Conservation (phyloP, 2,797 vertebrate species). For the Pogonophryne albipinna region DNA sequence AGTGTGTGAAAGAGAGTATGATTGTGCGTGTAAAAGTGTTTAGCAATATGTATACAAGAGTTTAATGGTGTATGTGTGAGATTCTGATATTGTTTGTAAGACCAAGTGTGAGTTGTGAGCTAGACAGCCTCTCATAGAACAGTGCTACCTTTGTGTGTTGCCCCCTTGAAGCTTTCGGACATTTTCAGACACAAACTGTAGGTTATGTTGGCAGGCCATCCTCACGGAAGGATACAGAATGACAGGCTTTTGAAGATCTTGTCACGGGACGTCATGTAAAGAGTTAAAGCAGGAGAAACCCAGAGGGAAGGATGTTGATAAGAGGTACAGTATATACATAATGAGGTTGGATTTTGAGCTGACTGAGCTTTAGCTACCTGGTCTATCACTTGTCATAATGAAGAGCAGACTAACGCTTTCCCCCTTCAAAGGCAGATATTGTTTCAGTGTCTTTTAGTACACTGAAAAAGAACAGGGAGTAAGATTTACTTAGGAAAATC, state of each 20-base stretch:
- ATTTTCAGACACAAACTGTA: constrained; percentile 25
- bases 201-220: constrained; percentile 21
- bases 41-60: too few species aligned
- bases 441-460: too few species aligned
- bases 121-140: neutral
- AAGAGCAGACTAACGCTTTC: constrained; percentile 37
- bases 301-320: neutral
- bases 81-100: too few species aligned
- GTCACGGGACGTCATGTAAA: neutral
- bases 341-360: neutral
- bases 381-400: constrained; percentile 55
- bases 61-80: too few species aligned
- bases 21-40: too few species aligned
- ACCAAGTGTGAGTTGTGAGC: too few species aligned
- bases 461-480: too few species aligned
- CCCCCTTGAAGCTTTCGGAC: constrained; percentile 17
- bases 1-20: too few species aligned
- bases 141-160: constrained; percentile 35
- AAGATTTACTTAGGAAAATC: too few species aligned
- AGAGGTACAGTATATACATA: neutral
- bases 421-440: constrained; percentile 25
- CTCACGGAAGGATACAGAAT: neutral
- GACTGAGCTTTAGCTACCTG: constrained; percentile 44
- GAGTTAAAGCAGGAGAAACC: neutral
- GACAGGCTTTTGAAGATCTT: neutral